phyloP scores from a whole-genome alignment of 2,888 invertebrate genomes.

The Epiblema foenella region DNA sequence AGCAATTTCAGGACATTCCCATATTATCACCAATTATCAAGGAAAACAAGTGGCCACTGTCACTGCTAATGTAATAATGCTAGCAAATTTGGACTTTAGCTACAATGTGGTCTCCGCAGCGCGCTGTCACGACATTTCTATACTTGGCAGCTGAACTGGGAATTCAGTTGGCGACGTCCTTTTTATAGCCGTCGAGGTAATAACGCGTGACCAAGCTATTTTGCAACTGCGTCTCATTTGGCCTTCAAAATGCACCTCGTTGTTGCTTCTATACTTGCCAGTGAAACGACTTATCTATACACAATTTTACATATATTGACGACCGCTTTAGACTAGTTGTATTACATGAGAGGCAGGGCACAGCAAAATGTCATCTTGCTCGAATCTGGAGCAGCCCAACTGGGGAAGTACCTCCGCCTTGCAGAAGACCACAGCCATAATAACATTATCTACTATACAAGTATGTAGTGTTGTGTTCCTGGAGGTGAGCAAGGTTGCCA shows the following conservation, averaged over 20 bases:
- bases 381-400: no score
- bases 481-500: no score
- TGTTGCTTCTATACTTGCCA: neutral
- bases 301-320: neutral
- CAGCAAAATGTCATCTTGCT: no score
- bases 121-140: neutral
- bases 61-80: neutral
- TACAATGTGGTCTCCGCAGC: neutral
- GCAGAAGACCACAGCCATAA: no score
- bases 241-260: neutral
- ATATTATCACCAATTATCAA: neutral
- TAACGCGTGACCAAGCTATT: conserved; percentile 7
- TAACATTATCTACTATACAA: no score
- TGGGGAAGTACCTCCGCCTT: no score
- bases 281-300: neutral
- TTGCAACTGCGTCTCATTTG: neutral
- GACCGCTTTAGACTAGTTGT: no score
- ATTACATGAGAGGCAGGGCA: no score
- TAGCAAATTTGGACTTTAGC: neutral
- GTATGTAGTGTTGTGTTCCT: no score
- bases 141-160: conserved; percentile 2
- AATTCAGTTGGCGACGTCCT: neutral
- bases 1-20: no score
- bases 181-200: neutral
- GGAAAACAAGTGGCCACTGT: neutral